Conservation (phyloP, 2,888 invertebrate species). For the Cephus runcator region DNA sequence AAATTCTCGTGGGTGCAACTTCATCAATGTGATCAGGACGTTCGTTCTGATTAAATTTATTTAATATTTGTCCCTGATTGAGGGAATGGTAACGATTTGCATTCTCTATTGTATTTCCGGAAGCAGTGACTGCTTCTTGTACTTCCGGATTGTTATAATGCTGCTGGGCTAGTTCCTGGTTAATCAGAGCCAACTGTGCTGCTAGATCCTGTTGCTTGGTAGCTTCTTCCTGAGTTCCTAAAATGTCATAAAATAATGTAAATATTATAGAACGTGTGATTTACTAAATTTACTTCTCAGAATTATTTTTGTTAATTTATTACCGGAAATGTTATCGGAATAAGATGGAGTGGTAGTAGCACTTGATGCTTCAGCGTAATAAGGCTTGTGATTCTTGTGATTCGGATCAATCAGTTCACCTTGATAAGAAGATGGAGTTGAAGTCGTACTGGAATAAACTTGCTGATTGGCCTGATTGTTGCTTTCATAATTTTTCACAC, state of each 20-base stretch:
- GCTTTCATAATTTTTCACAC: neutral
- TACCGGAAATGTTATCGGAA: neutral
- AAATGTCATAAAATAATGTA: neutral
- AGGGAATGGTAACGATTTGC: neutral
- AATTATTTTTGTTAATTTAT: neutral
- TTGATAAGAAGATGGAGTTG: constrained; percentile 24
- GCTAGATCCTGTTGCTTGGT: constrained; percentile 30
- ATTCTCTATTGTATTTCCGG: neutral
- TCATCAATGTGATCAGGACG: neutral
- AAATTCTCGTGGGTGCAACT: constrained; percentile 16
- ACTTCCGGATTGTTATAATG: neutral
- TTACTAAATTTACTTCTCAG: neutral
- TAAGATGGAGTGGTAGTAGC: constrained; percentile 37
- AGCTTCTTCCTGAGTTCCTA: constrained; percentile 26
- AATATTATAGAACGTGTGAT: neutral
- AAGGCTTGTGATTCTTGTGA: constrained; percentile 29
- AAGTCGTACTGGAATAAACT: constrained; percentile 19
- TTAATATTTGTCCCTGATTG: neutral
- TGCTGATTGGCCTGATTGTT: constrained; percentile 8
- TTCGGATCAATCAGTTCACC: constrained; percentile 30
- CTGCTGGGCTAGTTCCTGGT: constrained; percentile 22
- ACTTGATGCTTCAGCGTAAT: constrained; percentile 22
- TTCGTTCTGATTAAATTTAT: neutral
- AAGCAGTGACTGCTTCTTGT: neutral
- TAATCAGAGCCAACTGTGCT: constrained; percentile 29